Evolutionary conservation across 2,797 vertebrate genomes (phyloP).

Genomic region (Propithecus deckenii): DNA sequence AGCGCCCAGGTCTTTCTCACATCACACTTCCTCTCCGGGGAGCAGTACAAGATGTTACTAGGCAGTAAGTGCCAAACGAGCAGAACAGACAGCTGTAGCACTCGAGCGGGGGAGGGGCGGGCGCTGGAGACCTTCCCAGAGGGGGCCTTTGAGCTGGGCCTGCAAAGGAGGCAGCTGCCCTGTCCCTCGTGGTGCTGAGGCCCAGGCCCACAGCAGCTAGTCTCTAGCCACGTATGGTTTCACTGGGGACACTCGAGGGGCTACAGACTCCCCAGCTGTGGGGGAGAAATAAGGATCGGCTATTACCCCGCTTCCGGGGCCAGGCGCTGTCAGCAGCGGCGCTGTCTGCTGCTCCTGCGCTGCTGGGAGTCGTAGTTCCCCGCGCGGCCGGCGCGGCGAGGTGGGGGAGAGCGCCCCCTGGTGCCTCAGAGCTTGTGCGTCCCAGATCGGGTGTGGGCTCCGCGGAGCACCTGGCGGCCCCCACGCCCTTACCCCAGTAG

Average conservation of each 20-base stretch:
- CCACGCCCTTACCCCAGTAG: not conserved
- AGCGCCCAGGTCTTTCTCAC: constrained; percentile 50
- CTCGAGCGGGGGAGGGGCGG: not conserved
- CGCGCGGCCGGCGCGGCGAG: rapidly evolving
- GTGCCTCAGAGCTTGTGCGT: not conserved
- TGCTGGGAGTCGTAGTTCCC: constrained; percentile 49
- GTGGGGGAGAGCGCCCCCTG: constrained; percentile 54
- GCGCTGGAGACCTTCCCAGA: constrained; percentile 34
- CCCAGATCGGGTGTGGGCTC: not conserved
- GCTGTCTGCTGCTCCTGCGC: not conserved
- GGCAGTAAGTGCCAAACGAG: constrained; percentile 62
- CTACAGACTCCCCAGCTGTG: not conserved
- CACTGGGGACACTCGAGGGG: not conserved
- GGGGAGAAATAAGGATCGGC: not conserved
- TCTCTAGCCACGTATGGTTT: not conserved
- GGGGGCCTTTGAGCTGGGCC: constrained; percentile 30
- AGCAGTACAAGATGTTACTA: constrained; percentile 70
- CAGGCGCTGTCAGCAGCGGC: not conserved
- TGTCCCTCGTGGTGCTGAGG: not conserved
- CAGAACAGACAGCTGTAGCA: constrained; percentile 59
- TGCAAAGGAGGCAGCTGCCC: constrained; percentile 13
- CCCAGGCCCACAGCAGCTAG: not conserved
- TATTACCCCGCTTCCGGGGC: not conserved
- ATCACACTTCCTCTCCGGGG: constrained; percentile 66
- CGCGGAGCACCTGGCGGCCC: not conserved